Evolutionary conservation across 2,888 invertebrate species (phyloP).

Genomic region (Caradrina kadenii): DNA sequence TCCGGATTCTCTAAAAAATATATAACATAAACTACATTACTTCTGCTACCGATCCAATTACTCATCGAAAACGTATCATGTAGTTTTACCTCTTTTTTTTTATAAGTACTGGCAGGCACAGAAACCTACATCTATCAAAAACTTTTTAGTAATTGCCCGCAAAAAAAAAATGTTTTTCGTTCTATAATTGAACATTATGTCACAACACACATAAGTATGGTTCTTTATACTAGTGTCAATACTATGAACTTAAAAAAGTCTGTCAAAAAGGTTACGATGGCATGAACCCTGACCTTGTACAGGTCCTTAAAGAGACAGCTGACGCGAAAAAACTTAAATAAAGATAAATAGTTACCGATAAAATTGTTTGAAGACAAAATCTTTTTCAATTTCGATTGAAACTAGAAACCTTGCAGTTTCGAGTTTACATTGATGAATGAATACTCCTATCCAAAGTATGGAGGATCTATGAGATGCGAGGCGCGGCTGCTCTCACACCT

Average conservation of each 20-base stretch:
- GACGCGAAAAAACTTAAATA: background rate
- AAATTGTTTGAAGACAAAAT: background rate
- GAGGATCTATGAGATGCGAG: conserved; percentile 74
- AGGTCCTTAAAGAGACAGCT: background rate
- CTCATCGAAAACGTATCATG: conserved; percentile 41
- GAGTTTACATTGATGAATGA: conserved; percentile 56
- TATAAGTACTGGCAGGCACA: conserved; percentile 26
- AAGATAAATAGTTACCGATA: conserved; percentile 6
- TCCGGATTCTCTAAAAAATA: conserved; percentile 63
- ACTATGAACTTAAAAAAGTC: background rate
- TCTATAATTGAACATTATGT: conserved; percentile 2
- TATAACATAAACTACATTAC: conserved; percentile 58
- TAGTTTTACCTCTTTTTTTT: conserved; percentile 47
- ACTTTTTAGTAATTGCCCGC: background rate
- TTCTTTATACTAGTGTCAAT: background rate
- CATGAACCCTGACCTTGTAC: background rate
- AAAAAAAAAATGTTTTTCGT: background rate
- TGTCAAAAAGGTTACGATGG: background rate
- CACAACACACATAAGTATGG: background rate
- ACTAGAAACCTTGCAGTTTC: conserved; percentile 8
- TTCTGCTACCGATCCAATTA: conserved; percentile 56
- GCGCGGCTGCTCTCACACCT: conserved; percentile 73
- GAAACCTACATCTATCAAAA: conserved; percentile 23
- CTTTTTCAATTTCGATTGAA: conserved; percentile 14
- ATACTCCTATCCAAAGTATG: conserved; percentile 59